Conservation (phyloP, 1,140 invertebrate species). For the Brachionus asplanchnoidis region DNA sequence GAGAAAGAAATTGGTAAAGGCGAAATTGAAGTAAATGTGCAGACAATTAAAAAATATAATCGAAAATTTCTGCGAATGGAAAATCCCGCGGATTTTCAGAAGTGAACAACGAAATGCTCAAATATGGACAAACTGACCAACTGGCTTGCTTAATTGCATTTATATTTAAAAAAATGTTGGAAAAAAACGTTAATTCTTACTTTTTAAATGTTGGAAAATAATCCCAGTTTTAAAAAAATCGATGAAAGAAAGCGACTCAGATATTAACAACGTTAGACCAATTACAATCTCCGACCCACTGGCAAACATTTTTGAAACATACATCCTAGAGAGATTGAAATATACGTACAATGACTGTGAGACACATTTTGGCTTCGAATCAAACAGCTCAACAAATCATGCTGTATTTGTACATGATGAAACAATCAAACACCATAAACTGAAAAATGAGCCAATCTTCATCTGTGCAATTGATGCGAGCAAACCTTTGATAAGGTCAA, state of each 20-base stretch:
- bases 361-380: background rate
- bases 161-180: background rate
- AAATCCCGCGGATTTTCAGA: background rate
- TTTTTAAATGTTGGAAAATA: conserved; percentile 17
- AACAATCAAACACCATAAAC: background rate
- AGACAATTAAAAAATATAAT: conserved; percentile 28
- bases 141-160: background rate
- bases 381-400: background rate
- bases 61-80: background rate
- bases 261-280: too few relatives aligned
- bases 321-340: background rate
- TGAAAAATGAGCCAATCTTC: background rate
- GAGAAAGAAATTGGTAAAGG: background rate
- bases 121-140: conserved; percentile 8
- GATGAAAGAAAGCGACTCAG: background rate
- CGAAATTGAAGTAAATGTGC: background rate
- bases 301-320: background rate
- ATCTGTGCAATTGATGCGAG: background rate
- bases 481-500: background rate
- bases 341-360: background rate
- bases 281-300: background rate
- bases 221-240: background rate
- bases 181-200: background rate
- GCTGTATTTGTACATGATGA: background rate
- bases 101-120: background rate